Base-by-base conservation (phyloP, 2,797 vertebrate species). In the Coreius guichenoti region DNA sequence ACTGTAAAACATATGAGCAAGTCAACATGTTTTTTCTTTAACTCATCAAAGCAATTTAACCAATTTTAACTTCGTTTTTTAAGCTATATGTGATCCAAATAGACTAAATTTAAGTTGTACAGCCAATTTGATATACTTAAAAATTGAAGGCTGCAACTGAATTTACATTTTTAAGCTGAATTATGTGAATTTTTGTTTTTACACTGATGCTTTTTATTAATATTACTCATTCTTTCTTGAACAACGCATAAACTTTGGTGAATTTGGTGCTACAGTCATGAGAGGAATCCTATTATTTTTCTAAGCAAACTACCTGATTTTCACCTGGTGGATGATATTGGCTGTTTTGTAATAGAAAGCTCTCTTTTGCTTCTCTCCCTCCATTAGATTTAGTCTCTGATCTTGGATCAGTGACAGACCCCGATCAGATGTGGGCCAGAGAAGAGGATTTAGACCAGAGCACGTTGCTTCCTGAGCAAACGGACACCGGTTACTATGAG, bases 401-500 rank as follows among this genome's bases (percentile, higher is more conserved):
- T 51, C 54, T 85, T 39, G 54, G 58, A 33, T 85, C 94, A 95
- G 90, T 95, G 94, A 91, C 89, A 87, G 86, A 94, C 95, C 33
- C 91, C 88, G 79, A 93, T 70, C 7, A 93, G 94, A 84, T 87
- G 91, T 84, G 83, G 29, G 93, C 81, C 33, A 79, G 67, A 43
- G 70, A 29, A 65, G 74, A 84, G 39, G 87, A 87, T 70, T 82
- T 87, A 67, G 74, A 74, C 73, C 80, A 83, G 43, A 86, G 89
- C 47, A 63, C 84, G 76, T 81, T 79, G 39, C 87, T 90, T 61
- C 73, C 80, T 90, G 17, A 94, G 92, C 81, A 90, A 1, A 94
- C 93, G 0, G 95, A 96, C 87, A 95, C 93, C 78, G 92, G 93
- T 69, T 96, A 96, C 79, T 95, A 96, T 78, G 93, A 95, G 87